These are phyloP conservation scores for Leuciscus waleckii DNA, from an alignment of 2,797 vertebrate genomes.

Conservation along the genomic window DNA sequence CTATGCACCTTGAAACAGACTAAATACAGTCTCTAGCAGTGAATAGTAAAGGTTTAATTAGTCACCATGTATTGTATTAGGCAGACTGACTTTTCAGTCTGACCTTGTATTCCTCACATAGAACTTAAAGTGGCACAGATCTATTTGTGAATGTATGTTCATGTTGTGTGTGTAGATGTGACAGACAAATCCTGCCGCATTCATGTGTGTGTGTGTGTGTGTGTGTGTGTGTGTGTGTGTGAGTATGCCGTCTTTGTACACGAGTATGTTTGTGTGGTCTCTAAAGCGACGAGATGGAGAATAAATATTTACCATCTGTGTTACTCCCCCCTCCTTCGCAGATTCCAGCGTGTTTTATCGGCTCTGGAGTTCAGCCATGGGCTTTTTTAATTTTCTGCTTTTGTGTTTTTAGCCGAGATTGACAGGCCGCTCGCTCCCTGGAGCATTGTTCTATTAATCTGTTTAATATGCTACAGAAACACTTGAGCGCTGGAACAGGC, in stretches of 20 bases:
- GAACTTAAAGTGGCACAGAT: constrained; percentile 15
- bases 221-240: constrained; percentile 31
- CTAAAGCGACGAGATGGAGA: constrained; percentile 73
- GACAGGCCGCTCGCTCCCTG: constrained; percentile 82
- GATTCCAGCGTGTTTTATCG: constrained; percentile 80
- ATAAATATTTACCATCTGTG: constrained; percentile 84
- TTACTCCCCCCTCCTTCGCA: constrained; percentile 66
- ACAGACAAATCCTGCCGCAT: constrained; percentile 33
- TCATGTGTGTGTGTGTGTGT: constrained; percentile 28
- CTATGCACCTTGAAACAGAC: constrained; percentile 17
- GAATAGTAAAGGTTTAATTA: constrained; percentile 26
- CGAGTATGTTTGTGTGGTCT: constrained; percentile 66
- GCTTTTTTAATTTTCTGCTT: constrained; percentile 89
- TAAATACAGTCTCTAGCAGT: constrained; percentile 4
- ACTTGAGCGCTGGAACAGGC: constrained; percentile 77
- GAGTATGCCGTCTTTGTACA: constrained; percentile 48
- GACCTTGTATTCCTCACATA: constrained; percentile 29
- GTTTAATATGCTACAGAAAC: constrained; percentile 89
- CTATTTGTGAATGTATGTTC: constrained; percentile 43
- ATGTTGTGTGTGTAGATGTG: constrained; percentile 52
- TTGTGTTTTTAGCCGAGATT: constrained; percentile 83
- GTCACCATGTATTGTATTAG: not conserved
- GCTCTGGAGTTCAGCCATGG: constrained; percentile 84
- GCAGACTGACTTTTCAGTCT: constrained; percentile 23
- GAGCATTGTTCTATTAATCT: constrained; percentile 88